Conservation (phyloP, 2,888 invertebrate genomes). For the Stenolophus ochropezus region DNA sequence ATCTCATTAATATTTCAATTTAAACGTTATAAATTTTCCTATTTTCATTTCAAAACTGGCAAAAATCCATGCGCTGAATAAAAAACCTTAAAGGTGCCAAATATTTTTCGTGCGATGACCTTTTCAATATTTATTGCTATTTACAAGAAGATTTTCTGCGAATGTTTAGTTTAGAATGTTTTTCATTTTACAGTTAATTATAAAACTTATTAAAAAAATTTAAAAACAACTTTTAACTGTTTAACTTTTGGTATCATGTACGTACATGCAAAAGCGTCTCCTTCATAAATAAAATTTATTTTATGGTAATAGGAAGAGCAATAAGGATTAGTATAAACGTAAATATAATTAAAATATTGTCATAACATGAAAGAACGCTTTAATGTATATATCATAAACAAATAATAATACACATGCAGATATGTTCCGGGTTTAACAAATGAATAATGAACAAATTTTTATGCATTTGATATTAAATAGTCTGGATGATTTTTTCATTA, state of each 20-base stretch:
- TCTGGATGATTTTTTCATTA: no score
- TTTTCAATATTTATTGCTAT: conserved; percentile 26
- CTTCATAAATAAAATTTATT: neutral
- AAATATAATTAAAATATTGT: neutral
- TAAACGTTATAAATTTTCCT: neutral
- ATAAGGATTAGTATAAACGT: neutral
- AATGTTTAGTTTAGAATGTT: no score
- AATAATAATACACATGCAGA: no score
- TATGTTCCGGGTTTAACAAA: no score
- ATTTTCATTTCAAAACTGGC: conserved; percentile 11
- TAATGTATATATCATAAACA: no score
- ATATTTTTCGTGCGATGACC: conserved; percentile 38
- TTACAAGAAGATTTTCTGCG: no score
- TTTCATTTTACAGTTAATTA: neutral
- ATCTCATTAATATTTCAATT: neutral
- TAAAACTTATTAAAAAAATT: neutral
- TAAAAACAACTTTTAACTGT: neutral
- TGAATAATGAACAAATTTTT: no score
- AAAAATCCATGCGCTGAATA: conserved; percentile 7
- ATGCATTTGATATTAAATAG: no score
- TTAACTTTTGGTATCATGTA: neutral
- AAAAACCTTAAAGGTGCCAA: conserved; percentile 5
- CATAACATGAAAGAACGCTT: neutral
- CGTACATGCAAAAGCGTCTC: neutral
- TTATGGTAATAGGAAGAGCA: neutral